Conservation (phyloP, 2,888 invertebrate species). For the Eustalomyia histrio region DNA sequence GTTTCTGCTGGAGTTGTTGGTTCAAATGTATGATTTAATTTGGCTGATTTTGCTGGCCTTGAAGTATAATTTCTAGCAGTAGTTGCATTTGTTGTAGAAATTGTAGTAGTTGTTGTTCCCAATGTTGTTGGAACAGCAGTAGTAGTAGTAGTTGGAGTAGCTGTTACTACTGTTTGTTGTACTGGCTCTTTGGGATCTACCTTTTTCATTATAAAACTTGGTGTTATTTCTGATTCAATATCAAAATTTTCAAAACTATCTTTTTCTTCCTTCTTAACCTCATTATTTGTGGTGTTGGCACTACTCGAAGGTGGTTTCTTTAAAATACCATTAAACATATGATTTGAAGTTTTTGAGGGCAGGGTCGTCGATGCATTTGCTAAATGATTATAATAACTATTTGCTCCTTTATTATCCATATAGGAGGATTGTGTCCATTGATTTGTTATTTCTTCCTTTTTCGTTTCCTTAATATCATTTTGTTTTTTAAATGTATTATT, state of each 20-base stretch:
- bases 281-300: constrained; percentile 17
- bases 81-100: background rate
- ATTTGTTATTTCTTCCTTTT: constrained; percentile 50
- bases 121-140: constrained; percentile 3
- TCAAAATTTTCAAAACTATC: constrained; percentile 76
- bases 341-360: constrained; percentile 27
- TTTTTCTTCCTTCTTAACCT: constrained; percentile 41
- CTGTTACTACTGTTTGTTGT: constrained; percentile 15
- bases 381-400: constrained; percentile 54
- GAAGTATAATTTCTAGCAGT: constrained; percentile 41
- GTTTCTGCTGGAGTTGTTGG: background rate
- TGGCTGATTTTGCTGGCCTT: constrained; percentile 61
- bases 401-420: constrained; percentile 53
- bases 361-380: constrained; percentile 42
- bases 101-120: constrained; percentile 27
- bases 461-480: constrained; percentile 37
- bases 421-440: constrained; percentile 42
- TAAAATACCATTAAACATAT: constrained; percentile 47
- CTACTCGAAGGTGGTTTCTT: constrained; percentile 36
- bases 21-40: constrained; percentile 52
- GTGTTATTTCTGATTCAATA: constrained; percentile 79
- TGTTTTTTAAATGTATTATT: constrained; percentile 41
- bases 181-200: constrained; percentile 71
- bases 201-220: constrained; percentile 79
- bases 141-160: constrained; percentile 60